phyloP scores from a whole-genome alignment of 2,113 vertebrate species.

The Xiphophorus couchianus region DNA sequence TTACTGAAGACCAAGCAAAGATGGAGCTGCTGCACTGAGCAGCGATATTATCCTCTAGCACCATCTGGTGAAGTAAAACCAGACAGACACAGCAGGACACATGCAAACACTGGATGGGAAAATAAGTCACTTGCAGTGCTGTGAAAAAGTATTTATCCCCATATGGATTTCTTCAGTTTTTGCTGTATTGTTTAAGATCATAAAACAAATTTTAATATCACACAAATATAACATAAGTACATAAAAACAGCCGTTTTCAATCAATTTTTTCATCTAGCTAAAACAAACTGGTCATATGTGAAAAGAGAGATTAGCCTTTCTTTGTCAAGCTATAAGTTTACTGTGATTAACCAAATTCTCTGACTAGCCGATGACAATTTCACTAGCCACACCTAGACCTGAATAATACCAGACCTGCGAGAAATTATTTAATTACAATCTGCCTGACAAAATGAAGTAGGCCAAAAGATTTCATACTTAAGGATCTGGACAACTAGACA shows the following conservation, averaged over 20 bases:
- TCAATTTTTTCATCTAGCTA: too few relatives aligned
- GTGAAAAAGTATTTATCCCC: background rate
- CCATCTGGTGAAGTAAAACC: conserved; percentile 77
- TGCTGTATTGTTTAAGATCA: background rate
- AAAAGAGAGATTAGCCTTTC: too few relatives aligned
- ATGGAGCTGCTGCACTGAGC: conserved; percentile 18
- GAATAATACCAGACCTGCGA: background rate
- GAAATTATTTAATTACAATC: background rate
- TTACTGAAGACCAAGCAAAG: conserved; percentile 1
- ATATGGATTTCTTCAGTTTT: too few relatives aligned
- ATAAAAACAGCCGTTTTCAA: background rate
- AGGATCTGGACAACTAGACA: background rate
- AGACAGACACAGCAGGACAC: conserved; percentile 24
- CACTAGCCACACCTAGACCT: background rate
- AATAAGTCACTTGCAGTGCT: background rate
- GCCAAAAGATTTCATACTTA: background rate
- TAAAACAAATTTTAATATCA: background rate
- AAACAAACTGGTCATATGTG: too few relatives aligned
- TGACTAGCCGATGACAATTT: background rate
- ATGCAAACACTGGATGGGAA: background rate
- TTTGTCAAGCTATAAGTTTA: background rate
- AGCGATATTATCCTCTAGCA: conserved; percentile 77
- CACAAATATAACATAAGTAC: background rate
- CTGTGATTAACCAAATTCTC: background rate
- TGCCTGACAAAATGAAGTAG: background rate